Conservation (phyloP, 1,140 invertebrate genomes). For the Drosophila obscura region DNA sequence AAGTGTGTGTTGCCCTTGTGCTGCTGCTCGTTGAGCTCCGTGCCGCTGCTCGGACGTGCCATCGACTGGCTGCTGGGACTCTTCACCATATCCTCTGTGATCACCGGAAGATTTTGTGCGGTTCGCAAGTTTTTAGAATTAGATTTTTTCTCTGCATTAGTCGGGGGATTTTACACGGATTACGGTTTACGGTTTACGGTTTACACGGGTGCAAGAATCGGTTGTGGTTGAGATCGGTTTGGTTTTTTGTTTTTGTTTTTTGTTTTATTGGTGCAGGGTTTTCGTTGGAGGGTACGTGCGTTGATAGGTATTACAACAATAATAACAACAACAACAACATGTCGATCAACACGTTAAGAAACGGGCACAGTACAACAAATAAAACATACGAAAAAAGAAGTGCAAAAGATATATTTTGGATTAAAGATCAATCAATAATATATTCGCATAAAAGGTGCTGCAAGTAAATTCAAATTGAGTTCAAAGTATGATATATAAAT, state of each 20-base stretch:
- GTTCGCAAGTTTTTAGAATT: slow-evolving; percentile 75
- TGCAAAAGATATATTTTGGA: slow-evolving; percentile 51
- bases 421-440: slow-evolving; percentile 20
- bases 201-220: slow-evolving; percentile 48
- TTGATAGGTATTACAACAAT: slow-evolving; percentile 53
- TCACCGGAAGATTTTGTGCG: slow-evolving; percentile 66
- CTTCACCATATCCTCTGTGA: slow-evolving; percentile 87
- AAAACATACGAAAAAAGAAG: slow-evolving; percentile 61
- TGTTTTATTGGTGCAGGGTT: slow-evolving; percentile 9
- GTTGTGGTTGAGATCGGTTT: slow-evolving; percentile 27
- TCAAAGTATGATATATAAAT: slow-evolving; percentile 28
- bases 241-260: slow-evolving; percentile 10
- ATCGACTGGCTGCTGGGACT: slow-evolving; percentile 92
- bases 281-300: slow-evolving; percentile 35
- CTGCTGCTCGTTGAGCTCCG: slow-evolving; percentile 89
- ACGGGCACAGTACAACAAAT: slow-evolving; percentile 27
- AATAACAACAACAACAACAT: slow-evolving; percentile 41
- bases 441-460: slow-evolving; percentile 41
- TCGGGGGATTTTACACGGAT: slow-evolving; percentile 22
- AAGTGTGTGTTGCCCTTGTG: slow-evolving; percentile 95
- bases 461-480: slow-evolving; percentile 46
- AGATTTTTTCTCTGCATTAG: slow-evolving; percentile 82
- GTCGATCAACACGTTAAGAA: slow-evolving; percentile 26
- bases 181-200: background rate
- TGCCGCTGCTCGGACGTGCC: slow-evolving; percentile 90